Conservation (phyloP, 2,888 invertebrate species). For the Microctonus hyperodae region DNA sequence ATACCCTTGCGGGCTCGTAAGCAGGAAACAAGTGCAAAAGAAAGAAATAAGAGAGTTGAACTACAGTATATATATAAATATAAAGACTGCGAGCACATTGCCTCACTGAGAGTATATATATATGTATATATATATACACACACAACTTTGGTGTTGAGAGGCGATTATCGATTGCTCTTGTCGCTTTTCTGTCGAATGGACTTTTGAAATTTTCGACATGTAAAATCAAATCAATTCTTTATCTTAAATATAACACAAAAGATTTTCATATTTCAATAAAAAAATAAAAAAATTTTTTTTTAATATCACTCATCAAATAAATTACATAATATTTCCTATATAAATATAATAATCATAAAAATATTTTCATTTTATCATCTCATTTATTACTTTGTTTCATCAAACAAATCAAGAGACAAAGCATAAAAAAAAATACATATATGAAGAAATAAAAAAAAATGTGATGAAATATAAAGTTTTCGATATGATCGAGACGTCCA, state of each 20-base stretch:
- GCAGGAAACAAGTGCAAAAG: not conserved
- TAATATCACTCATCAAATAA: no score
- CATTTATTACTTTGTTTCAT: no score
- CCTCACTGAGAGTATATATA: not conserved
- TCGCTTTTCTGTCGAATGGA: not conserved
- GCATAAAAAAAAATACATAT: not conserved
- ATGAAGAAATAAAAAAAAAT: conserved; percentile 12
- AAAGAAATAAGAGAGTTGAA: not conserved
- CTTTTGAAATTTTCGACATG: not conserved
- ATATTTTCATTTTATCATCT: not conserved
- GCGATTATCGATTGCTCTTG: not conserved
- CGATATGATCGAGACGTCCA: conserved; percentile 12
- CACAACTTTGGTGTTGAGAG: not conserved
- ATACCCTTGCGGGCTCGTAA: not conserved
- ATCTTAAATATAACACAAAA: no score
- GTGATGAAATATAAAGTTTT: conserved; percentile 17
- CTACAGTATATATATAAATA: no score
- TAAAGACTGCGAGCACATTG: no score
- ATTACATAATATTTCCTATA: no score
- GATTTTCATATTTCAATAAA: no score
- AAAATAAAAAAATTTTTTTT: no score
- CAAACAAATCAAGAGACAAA: not conserved
- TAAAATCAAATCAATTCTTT: not conserved
- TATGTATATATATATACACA: not conserved
- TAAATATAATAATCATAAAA: no score